Evolutionary conservation across 2,888 invertebrate genomes (phyloP).

Genomic region (Imbricaverruca yamaguchii): DNA sequence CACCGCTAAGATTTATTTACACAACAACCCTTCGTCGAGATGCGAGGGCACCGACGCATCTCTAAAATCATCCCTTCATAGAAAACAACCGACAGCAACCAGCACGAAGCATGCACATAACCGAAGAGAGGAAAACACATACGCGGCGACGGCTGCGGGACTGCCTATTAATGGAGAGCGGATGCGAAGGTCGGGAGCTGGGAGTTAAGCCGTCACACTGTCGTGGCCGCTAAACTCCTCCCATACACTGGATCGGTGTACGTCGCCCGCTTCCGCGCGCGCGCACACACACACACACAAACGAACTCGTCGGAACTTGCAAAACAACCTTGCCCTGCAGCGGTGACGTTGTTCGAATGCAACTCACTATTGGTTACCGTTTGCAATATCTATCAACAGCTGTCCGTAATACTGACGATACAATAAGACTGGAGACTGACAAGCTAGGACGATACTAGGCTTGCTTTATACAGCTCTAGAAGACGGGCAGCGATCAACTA

Average conservation of each 20-base stretch:
- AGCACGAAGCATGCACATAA: slow-evolving; percentile 18
- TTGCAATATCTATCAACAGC: neutral
- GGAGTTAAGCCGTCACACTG: neutral
- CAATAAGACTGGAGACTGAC: slow-evolving; percentile 18
- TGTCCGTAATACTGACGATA: slow-evolving; percentile 15
- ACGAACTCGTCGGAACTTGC: neutral
- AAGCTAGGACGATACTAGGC: slow-evolving; percentile 7
- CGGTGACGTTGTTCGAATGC: neutral
- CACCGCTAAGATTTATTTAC: slow-evolving; percentile 19
- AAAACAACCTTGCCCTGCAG: neutral
- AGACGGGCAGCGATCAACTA: slow-evolving; percentile 1
- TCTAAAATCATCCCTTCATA: slow-evolving; percentile 17
- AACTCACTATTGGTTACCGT: neutral
- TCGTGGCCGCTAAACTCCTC: neutral
- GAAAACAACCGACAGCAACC: slow-evolving; percentile 18
- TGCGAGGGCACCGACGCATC: slow-evolving; percentile 11
- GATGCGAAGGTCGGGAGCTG: neutral
- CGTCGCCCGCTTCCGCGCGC: no score
- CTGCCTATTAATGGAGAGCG: neutral
- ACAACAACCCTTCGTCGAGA: slow-evolving; percentile 4
- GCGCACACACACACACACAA: neutral
- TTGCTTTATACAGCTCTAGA: slow-evolving; percentile 18
- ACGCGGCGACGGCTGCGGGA: neutral
- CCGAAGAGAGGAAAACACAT: neutral
- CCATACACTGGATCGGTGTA: neutral